Conservation (phyloP, 2,888 invertebrate genomes). For the Apeira syringaria region DNA sequence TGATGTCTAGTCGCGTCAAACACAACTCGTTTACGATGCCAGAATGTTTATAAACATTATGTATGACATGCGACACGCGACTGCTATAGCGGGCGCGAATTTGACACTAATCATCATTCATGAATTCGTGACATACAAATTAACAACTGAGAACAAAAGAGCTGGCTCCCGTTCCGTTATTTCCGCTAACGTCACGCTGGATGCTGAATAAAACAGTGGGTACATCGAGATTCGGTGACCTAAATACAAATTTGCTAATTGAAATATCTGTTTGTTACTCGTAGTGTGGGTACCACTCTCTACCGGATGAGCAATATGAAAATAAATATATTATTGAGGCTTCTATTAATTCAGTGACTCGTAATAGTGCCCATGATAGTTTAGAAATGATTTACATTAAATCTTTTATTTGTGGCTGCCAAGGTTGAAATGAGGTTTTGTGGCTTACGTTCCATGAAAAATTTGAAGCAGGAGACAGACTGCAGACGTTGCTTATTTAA, state of each 20-base stretch:
- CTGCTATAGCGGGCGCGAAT: slow-evolving; percentile 29
- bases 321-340: too few species aligned
- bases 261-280: slow-evolving; percentile 18
- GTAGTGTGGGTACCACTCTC: neutral
- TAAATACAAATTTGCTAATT: slow-evolving; percentile 42
- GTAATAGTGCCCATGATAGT: too few species aligned
- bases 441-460: too few species aligned
- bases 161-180: slow-evolving; percentile 50
- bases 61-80: slow-evolving; percentile 21
- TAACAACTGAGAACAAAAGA: slow-evolving; percentile 52
- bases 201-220: slow-evolving; percentile 47
- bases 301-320: neutral
- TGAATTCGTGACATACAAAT: slow-evolving; percentile 50
- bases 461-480: too few species aligned
- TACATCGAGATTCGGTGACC: slow-evolving; percentile 43
- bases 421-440: too few species aligned
- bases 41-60: neutral
- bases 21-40: neutral
- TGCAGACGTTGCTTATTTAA: too few species aligned
- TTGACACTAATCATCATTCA: slow-evolving; percentile 45
- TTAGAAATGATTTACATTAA: too few species aligned
- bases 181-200: slow-evolving; percentile 55
- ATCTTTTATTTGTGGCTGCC: too few species aligned
- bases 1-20: neutral
- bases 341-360: too few species aligned